Base-by-base conservation (phyloP, 2,888 invertebrate genomes). In the Heteropelma amictum region DNA sequence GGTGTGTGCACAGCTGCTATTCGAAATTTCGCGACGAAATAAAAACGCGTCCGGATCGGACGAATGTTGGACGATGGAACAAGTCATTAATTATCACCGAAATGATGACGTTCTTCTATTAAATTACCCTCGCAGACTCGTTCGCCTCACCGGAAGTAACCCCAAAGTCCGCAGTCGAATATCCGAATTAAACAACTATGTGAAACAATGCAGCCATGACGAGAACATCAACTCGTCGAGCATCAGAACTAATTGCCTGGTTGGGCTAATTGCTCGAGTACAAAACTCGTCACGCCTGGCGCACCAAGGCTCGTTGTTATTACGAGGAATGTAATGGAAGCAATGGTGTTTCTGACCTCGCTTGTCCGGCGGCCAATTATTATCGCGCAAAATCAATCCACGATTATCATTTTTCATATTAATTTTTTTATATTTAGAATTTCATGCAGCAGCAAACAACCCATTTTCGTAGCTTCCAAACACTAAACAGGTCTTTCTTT, bases 201-300 rank as follows among this genome's bases (percentile, higher is more conserved):
- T 65, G 54, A 65, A 70, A 67, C 69, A 72, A 73, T 63, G 53
- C 69, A 40, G 33, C 54, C 56, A 35, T 61, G 54, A 68, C 49
- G 54, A 58, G 45, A 60, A 64, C 56, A 19, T 38, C 30, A 47
- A 30, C 40, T 63, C 58, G 47, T 56, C 49, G 64, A 28, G 14
- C 60, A 68, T 54, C 47, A 35, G 61, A 65, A 65, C 58, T 76
- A 77, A 79, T 79, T 79, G 54, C 63, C 65, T 42, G 17, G 61
- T 64, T 63, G 54, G 17, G 21, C 58, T 74, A 69, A 77, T 77
- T 79, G 73, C 69, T 45, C 67, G 64, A 53, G 63, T 77, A 75
- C 77, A 75, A 72, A 45, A 78, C 63, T 53, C 70, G 70, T 63
- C 54, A 65, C 49, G 63, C 65, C 54, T 60, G 51, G 33, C 47